These are phyloP conservation scores for Plodia interpunctella DNA, from an alignment of 1,140 invertebrate genomes.

Conservation along the genomic window DNA sequence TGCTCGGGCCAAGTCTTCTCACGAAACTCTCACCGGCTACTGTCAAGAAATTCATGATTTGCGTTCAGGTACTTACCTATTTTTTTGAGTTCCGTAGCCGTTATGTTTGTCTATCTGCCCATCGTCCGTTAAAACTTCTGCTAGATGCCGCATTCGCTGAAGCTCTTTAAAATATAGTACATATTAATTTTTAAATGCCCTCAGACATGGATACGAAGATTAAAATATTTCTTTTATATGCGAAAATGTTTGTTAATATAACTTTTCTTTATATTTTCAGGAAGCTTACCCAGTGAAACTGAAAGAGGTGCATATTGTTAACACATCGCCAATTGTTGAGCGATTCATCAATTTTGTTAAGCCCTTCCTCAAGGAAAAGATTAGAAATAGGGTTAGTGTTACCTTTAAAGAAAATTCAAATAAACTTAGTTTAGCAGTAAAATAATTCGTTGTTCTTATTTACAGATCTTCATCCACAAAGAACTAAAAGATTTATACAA, in stretches of 20 bases:
- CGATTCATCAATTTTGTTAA: constrained; percentile 90
- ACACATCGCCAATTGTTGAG: constrained; percentile 88
- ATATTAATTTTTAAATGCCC: too few relatives aligned
- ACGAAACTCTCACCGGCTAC: constrained; percentile 85
- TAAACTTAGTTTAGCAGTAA: too few relatives aligned
- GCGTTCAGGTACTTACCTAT: constrained; percentile 82
- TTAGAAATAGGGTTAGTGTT: constrained; percentile 80
- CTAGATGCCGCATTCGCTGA: too few relatives aligned
- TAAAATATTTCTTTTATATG: too few relatives aligned
- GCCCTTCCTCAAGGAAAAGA: constrained; percentile 91
- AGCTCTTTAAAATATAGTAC: too few relatives aligned
- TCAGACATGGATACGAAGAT: too few relatives aligned
- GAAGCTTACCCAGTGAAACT: constrained; percentile 91
- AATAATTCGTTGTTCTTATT: constrained; percentile 26
- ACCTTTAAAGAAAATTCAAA: too few relatives aligned
- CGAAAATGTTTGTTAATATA: too few relatives aligned
- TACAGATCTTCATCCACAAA: constrained; percentile 85
- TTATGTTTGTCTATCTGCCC: too few relatives aligned
- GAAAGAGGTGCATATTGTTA: constrained; percentile 91
- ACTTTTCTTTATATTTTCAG: constrained; percentile 53
- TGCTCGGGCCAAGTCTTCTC: constrained; percentile 85
- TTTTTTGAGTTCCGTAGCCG: not conserved
- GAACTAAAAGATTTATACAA: constrained; percentile 85
- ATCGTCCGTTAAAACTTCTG: too few relatives aligned
- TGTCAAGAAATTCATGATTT: constrained; percentile 89